Base-by-base conservation (phyloP, 2,113 vertebrate genomes). In the Antidorcas marsupialis region DNA sequence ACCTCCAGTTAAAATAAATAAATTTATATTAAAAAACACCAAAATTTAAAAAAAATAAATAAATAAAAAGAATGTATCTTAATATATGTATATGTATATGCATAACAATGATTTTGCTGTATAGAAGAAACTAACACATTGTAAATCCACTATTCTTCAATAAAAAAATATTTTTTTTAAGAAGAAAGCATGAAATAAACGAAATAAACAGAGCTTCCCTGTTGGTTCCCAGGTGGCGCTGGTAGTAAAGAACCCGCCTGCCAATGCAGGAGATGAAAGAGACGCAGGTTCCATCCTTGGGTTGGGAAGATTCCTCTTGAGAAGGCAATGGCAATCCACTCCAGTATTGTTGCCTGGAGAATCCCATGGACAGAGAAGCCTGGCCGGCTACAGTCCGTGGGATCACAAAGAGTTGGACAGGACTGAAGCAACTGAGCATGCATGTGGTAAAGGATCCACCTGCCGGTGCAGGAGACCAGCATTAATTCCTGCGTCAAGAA, bases 201-300 rank as follows among this genome's bases (percentile, higher is more conserved):
- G 74, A 28, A 17, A 30, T 11, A 39, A 33, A 64, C n/a, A 39
- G 19, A 36, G 4, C 19, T 23, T 71, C 67, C n/a, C n/a, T 71
- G 67, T 21, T 71, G n/a, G 67, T 21, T 71, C 33, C 33, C 62
- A 67, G 16, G 33, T 67, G 33, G 16, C 1, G 2, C 62, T 39
- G 36, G n/a, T 71, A 36, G 67, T 39, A 23, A 71, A 71, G 67
- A 71, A 71, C n/a, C 8, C 1, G 5, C n/a, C 67, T 71, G n/a
- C 5, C n/a, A 71, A 23, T 39, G 67, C 67, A 71, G n/a, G 17
- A 71, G 9, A 23, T 39, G 67, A 23, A 71, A 39, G 23, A 71
- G 19, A 39, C 0, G 4, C 0, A 0, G 19, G n/a, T 71, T 71
- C 10, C 9, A 71, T 23, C 5, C n/a, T 21, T 6, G n/a, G 19